Base-by-base conservation (phyloP, 2,797 vertebrate species). In the Sphaeramia orbicularis region DNA sequence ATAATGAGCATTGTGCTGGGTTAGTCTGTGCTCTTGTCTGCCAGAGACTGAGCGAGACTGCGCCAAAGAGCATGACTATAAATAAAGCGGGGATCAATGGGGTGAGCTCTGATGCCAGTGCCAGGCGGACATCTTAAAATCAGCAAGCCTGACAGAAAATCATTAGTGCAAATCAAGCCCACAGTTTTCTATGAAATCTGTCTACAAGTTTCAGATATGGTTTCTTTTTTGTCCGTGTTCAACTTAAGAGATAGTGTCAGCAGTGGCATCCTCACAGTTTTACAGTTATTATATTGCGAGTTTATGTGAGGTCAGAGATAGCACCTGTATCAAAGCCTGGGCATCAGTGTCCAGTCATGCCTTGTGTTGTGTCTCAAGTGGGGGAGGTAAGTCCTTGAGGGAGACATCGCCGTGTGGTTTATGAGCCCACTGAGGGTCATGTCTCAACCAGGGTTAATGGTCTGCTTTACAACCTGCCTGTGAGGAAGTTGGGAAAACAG, bases 361-460 rank as follows among this genome's bases (percentile, higher is more conserved):
- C 43, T 71, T 10, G 4, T 21, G 37, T 21, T 52, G 45, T 62
- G 53, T 71, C 18, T 47, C 9, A 51, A 59, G 15, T 62, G 61
- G 59, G 71, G 71, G 7, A 57, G 61, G 61, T 27, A 43, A 64
- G 55, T 67, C n/a, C 61, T 66, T 35, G 93, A 0, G 91, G 93
- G 62, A 94, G 95, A 55, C 89, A 93, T 82, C 65, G 35, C 70
- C 70, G 59, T 63, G 57, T 80, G 79, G 42, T 91, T 90, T 88
- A 90, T 52, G 78, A 76, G 81, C 59, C 81, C 18, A 6, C 53
- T n/a, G 79, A 85, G 86, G 66, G 84, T 70, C 35, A 6, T 80
- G 86, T 88, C 85, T 89, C 74, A 74, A 65, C 80, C 72, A 40
- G 74, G 73, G 85, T 89, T 91, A 89, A 88, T 74, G 77, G 69